Base-by-base conservation (phyloP, 2,113 vertebrate genomes). In the mouse (Mus musculus) region DNA sequence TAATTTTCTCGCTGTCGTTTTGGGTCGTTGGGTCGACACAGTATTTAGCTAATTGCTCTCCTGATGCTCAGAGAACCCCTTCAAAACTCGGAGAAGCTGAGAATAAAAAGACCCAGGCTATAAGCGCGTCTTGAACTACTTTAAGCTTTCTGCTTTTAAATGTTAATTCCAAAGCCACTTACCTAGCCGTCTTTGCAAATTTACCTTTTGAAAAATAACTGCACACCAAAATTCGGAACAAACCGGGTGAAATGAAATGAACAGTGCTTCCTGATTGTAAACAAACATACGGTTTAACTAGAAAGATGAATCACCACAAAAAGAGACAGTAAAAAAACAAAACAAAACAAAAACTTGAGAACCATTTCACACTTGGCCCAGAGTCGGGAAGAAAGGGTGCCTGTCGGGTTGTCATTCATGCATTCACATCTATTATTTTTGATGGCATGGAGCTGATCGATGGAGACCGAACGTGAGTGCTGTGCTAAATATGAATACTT, bases 141-240 rank as follows among this genome's bases (percentile, higher is more conserved):
- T 88, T 33, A 71, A 93, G 54, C 10, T 49, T 87, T 75, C 13
- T 90, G 49, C 73, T 97, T 97, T 88, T 93, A 96, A 95, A 94
- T 88, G 89, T 87, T 72, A 97, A 92, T 95, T 92, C 36, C 49
- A 20, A 92, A 82, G n/a, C 67, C 73, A 61, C 71, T 81, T 63
- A 85, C 71, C 89, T 80, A 88, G 76, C 89, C 42, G 67, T 69
- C 75, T 93, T 81, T 71, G 91, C 76, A 92, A 90, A 72, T 59
- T 69, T 82, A 54, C 24, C 17, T 61, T 93, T 95, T 75, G 26
- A 28, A 95, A 89, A 82, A 89, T 22, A 52, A 69, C 75, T 94
- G 92, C 76, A 86, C 76, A 65, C 11, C 20, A 4, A 76, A 90
- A 67, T n/a, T 13, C 4, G 11, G 71, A 49, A 42, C 26, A 30